These are phyloP conservation scores for Sinella curviseta DNA, from an alignment of 1,140 invertebrate genomes.

Conservation along the genomic window DNA sequence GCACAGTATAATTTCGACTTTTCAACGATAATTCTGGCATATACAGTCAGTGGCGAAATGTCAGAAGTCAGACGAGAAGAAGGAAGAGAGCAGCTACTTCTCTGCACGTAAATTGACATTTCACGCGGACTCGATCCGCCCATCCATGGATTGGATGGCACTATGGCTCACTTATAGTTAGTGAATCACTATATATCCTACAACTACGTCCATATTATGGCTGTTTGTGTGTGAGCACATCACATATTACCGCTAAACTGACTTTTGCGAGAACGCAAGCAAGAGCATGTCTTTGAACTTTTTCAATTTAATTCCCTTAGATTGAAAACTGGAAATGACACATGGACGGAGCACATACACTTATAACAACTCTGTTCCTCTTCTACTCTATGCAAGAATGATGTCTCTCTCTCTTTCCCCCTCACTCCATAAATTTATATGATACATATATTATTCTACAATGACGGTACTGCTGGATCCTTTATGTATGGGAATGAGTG, in stretches of 20 bases:
- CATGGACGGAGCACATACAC: background rate
- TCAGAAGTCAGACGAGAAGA: background rate
- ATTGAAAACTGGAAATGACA: slow-evolving; percentile 14
- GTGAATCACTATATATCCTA: background rate
- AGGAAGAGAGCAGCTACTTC: slow-evolving; percentile 4
- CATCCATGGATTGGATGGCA: background rate
- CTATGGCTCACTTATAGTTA: too few relatives aligned
- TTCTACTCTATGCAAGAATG: background rate
- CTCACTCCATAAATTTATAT: background rate
- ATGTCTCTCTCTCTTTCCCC: background rate
- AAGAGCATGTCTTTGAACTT: slow-evolving; percentile 9
- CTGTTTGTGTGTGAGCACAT: too few relatives aligned
- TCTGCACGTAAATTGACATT: slow-evolving; percentile 12
- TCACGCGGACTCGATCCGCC: background rate
- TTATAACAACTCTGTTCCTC: background rate
- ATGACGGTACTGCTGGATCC: too few relatives aligned
- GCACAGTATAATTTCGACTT: too few relatives aligned
- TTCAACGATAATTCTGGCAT: too few relatives aligned
- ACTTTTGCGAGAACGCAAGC: background rate
- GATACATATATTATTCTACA: too few relatives aligned
- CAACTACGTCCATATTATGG: background rate
- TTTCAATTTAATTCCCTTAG: slow-evolving; percentile 7
- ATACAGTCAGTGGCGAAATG: background rate
- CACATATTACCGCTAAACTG: background rate
- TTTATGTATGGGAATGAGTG: too few relatives aligned